Percentiles rank a stretch among this genome's conserved stretches.
Evolutionary conservation across 1,140 invertebrate genomes (phyloP).

Genomic region (Pseudomyrmex sp.): DNA sequence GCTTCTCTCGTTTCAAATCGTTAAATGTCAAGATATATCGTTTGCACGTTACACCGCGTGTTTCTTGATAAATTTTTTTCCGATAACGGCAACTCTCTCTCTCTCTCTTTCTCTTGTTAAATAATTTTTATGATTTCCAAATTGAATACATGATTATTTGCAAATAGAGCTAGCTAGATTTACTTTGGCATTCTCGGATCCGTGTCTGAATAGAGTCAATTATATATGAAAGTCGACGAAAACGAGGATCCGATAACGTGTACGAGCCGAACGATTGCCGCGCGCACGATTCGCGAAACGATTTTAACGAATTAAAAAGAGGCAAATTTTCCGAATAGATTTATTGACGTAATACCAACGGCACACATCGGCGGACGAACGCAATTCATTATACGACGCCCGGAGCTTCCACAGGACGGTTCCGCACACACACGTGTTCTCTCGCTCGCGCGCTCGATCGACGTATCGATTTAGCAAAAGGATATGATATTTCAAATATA

Average conservation of each 20-base stretch:
- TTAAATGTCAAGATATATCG: too few relatives aligned
- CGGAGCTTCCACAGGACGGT: slow-evolving; percentile 41
- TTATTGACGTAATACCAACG: slow-evolving; percentile 60
- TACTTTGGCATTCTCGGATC: slow-evolving; percentile 1
- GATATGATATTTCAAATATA: slow-evolving; percentile 33
- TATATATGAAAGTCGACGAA: slow-evolving; percentile 40
- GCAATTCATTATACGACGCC: slow-evolving; percentile 58
- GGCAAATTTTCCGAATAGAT: slow-evolving; percentile 55
- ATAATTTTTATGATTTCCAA: background rate
- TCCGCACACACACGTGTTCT: slow-evolving; percentile 9
- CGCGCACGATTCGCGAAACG: slow-evolving; percentile 30
- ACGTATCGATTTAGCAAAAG: slow-evolving; percentile 43
- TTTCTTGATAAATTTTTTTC: too few relatives aligned
- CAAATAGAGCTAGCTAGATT: slow-evolving; percentile 28
- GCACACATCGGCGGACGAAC: slow-evolving; percentile 47
- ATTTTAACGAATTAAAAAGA: slow-evolving; percentile 57
- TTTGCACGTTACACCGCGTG: too few relatives aligned
- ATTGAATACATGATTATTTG: slow-evolving; percentile 46
- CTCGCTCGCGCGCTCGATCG: slow-evolving; percentile 5
- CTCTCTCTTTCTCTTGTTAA: too few relatives aligned
- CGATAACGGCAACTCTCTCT: too few relatives aligned
- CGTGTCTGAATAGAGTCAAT: slow-evolving; percentile 47
- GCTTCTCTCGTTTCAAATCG: background rate
- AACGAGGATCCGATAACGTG: slow-evolving; percentile 46
- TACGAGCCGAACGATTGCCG: slow-evolving; percentile 31